A percentile compares a stretch with the other conserved stretches of the same genome.
phyloP scores from a whole-genome alignment of 2,888 invertebrate species.

The Lydus trimaculatus region DNA sequence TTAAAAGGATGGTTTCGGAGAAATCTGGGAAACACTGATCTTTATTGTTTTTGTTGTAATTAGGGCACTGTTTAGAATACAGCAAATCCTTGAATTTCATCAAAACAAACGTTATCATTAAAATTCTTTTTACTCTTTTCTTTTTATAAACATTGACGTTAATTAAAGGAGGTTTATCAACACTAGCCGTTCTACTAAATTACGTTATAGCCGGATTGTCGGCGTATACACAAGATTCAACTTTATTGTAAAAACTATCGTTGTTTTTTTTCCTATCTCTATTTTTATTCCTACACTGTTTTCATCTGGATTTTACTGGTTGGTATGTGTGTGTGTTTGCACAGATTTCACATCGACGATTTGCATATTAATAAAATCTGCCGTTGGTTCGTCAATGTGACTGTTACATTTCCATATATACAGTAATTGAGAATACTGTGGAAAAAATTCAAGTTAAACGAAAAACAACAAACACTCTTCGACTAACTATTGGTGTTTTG shows the following conservation, averaged over 20 bases:
- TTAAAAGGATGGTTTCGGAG: no score
- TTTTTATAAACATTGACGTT: neutral
- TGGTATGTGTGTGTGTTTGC: neutral
- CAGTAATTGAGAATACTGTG: neutral
- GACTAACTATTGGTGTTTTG: neutral
- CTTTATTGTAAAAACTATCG: neutral
- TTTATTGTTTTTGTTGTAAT: neutral
- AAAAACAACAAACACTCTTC: neutral
- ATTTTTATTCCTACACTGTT: neutral
- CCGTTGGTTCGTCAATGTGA: neutral
- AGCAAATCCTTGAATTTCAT: neutral
- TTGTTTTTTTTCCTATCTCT: neutral
- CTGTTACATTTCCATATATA: neutral
- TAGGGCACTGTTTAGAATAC: neutral
- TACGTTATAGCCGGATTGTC: no score
- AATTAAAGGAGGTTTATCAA: neutral
- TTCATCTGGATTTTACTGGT: neutral
- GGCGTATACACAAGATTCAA: no score
- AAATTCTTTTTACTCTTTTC: no score
- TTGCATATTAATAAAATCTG: conserved; percentile 6
- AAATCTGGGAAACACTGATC: neutral
- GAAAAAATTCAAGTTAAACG: neutral
- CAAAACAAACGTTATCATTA: neutral
- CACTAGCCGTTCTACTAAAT: no score
- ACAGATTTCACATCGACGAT: neutral